phyloP scores from a whole-genome alignment of 2,797 vertebrate species.

The Myotis vivesi region DNA sequence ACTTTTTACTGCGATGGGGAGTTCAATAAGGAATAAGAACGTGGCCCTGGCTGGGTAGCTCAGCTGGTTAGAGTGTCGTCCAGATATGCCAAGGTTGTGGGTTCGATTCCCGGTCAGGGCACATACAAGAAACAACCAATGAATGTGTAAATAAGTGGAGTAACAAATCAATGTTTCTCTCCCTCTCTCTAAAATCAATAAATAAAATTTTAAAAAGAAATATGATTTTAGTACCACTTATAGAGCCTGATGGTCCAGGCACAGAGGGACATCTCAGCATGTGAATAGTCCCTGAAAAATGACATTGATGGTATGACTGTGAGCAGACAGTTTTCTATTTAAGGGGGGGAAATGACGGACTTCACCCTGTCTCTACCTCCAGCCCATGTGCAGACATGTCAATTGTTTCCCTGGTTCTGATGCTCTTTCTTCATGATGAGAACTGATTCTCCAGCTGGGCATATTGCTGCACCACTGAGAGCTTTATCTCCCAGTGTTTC shows the following conservation, averaged over 20 bases:
- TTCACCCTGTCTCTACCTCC: not conserved
- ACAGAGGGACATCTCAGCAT: no score
- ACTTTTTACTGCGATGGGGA: not conserved
- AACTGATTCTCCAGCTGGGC: not conserved
- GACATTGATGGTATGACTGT: not conserved
- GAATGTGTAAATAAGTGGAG: not conserved
- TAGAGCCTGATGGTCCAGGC: not conserved
- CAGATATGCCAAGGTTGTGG: not conserved
- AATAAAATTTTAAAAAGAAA: not conserved
- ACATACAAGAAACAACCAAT: not conserved
- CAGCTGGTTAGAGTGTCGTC: not conserved
- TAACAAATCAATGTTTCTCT: not conserved
- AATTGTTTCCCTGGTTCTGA: not conserved
- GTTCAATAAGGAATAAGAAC: not conserved
- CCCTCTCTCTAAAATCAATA: not conserved
- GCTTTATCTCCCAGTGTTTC: not conserved
- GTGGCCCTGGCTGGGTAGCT: not conserved
- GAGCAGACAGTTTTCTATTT: not conserved
- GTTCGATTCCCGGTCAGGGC: not conserved
- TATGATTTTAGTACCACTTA: not conserved
- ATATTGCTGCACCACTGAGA: not conserved
- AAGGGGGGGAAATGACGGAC: not conserved
- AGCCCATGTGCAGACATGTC: not conserved
- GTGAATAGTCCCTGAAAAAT: not conserved
- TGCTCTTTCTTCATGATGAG: not conserved